Evolutionary conservation across 2,888 invertebrate genomes (phyloP).

Genomic region (Dastarcus helophoroides): DNA sequence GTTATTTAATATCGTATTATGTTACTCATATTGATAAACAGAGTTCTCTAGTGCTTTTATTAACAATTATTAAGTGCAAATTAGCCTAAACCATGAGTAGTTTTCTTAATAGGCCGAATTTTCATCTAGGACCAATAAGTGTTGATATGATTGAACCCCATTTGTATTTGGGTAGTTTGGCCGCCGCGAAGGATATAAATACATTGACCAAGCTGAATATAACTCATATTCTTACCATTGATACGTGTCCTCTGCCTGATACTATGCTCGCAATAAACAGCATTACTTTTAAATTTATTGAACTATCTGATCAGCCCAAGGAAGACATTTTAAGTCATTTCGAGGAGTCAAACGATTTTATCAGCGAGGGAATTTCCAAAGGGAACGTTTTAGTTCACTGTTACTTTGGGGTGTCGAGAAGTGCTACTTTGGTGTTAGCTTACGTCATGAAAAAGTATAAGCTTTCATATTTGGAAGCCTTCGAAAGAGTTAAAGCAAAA

Average conservation of each 20-base stretch:
- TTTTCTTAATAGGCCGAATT: too few relatives aligned
- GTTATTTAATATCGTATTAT: too few relatives aligned
- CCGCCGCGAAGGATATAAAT: constrained; percentile 64
- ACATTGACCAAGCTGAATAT: constrained; percentile 55
- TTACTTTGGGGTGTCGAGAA: constrained; percentile 83
- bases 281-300: constrained; percentile 61
- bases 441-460: constrained; percentile 78
- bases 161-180: constrained; percentile 60
- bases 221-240: constrained; percentile 70
- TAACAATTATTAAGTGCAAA: too few relatives aligned
- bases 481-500: constrained; percentile 55
- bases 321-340: constrained; percentile 75
- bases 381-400: constrained; percentile 80
- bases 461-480: constrained; percentile 61
- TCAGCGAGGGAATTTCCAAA: constrained; percentile 51
- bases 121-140: constrained; percentile 7
- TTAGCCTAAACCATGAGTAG: too few relatives aligned
- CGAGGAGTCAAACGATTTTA: constrained; percentile 66
- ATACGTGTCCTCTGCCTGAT: constrained; percentile 71
- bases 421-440: constrained; percentile 76
- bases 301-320: constrained; percentile 72
- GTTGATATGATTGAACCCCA: constrained; percentile 33
- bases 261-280: constrained; percentile 56
- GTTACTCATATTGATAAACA: too few relatives aligned
- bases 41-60: too few relatives aligned